phyloP scores from a whole-genome alignment of 92 coral and sea anemone species.

The Porites divaricata region DNA sequence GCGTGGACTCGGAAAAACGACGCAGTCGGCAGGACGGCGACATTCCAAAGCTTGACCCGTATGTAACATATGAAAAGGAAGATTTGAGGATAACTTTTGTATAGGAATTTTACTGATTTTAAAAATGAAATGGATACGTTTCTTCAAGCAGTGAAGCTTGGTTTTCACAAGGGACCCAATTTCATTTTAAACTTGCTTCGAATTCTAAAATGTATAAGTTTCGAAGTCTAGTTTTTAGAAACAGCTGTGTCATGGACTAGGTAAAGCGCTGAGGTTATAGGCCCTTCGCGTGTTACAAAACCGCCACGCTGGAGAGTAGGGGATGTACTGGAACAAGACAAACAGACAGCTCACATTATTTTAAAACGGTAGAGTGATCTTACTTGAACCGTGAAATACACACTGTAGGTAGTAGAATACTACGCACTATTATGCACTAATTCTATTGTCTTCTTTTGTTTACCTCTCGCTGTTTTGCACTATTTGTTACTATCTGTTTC shows the following conservation, averaged over 20 bases:
- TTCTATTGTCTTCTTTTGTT: no score
- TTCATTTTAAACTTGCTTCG: not conserved
- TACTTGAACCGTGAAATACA: no score
- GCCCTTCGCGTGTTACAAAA: no score
- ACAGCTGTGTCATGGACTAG: not conserved
- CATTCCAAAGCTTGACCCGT: conserved; percentile 74
- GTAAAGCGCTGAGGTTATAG: not conserved
- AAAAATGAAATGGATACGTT: not conserved
- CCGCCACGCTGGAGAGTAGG: no score
- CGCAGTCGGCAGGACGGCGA: conserved; percentile 44
- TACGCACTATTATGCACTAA: no score
- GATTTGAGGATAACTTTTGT: conserved; percentile 95
- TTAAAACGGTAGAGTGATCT: no score
- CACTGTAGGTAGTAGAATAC: no score
- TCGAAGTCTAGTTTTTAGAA: not conserved
- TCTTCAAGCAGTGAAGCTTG: not conserved
- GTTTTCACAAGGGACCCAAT: not conserved
- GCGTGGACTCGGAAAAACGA: conserved; percentile 49
- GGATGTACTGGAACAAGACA: no score
- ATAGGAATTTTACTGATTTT: conserved; percentile 3
- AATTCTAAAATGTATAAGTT: not conserved
- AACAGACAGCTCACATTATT: no score
- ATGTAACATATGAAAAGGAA: conserved; percentile 81
- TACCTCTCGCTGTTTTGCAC: no score
- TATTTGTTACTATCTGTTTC: no score